Evolutionary conservation across 2,113 vertebrate species (phyloP), one percentile per base, ranked within the genome.

Genomic region (Vidua chalybeata): DNA sequence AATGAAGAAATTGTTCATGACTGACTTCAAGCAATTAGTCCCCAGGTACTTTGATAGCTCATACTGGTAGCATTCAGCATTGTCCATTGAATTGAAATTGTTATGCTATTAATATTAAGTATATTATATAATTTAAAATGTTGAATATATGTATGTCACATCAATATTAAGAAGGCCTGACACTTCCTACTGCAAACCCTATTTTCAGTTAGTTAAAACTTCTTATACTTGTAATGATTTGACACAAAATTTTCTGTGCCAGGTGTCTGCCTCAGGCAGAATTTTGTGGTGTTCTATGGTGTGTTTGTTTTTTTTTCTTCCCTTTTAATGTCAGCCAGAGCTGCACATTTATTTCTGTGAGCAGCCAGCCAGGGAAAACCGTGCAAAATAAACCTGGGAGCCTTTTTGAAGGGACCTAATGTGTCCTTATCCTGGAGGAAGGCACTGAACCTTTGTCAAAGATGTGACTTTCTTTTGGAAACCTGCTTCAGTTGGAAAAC

Each of bases 221-320:
- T 94, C 71, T 91, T 37, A 39, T 89, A 69, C 55, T 93, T 74
- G 13, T 54, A 87, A 56, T 69, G 59, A 73, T 96, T 93, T 94
- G 56, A 94, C 45, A 73, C n/a, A 69, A 69, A 90, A 85, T 88
- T 90, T 90, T 93, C 63, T 2, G 2, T 79, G 81, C 89, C 77
- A 93, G 93, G 62, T 96, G 89, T 94, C 84, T 83, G 91, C 95
- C 93, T 96, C 62, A 79, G 96, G 96, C 55, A 8, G 67, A 87
- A 89, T 93, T 95, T 89, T 93, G 64, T 96, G 94, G 91, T 58
- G 51, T 74, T 89, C 61, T 67, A 21, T 43, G 46, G 75, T 59
- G 74, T 80, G 43, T 94, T 93, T 96, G 49, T 77, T 72, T 41
- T 33, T 35, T 74, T 55, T 28, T 35, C 35, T 45, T 4, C 8